These are phyloP conservation scores for Pogonocherus hispidulus DNA, from an alignment of 2,888 invertebrate species.

Conservation along the genomic window DNA sequence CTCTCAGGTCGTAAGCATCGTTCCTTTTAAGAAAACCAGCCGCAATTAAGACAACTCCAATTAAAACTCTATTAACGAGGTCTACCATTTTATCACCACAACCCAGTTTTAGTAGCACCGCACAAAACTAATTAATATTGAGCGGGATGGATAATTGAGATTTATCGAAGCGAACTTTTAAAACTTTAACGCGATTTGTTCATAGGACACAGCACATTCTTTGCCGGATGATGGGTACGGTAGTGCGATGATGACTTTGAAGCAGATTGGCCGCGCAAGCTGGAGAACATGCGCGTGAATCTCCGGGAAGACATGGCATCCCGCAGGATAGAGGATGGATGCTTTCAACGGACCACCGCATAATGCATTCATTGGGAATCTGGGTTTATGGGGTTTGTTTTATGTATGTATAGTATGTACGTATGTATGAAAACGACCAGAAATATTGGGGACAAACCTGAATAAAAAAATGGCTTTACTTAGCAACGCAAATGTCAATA, in stretches of 20 bases:
- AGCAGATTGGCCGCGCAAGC: slow-evolving; percentile 35
- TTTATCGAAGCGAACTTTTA: slow-evolving; percentile 23
- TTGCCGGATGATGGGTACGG: slow-evolving; percentile 31
- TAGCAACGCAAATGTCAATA: too few species aligned
- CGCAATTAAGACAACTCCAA: slow-evolving; percentile 41
- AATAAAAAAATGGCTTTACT: too few species aligned
- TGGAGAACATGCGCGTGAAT: slow-evolving; percentile 45
- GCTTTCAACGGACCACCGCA: slow-evolving; percentile 7
- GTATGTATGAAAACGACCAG: too few species aligned
- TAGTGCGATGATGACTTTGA: slow-evolving; percentile 26
- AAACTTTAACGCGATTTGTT: slow-evolving; percentile 39
- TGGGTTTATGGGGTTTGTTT: background rate
- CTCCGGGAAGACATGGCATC: slow-evolving; percentile 30
- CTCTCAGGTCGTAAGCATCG: slow-evolving; percentile 47
- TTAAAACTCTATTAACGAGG: slow-evolving; percentile 35
- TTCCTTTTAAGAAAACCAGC: slow-evolving; percentile 36
- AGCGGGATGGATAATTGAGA: slow-evolving; percentile 4
- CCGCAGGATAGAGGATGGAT: background rate
- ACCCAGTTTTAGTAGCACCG: slow-evolving; percentile 5
- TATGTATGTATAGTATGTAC: too few species aligned
- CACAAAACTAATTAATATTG: slow-evolving; percentile 5
- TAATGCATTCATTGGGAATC: background rate
- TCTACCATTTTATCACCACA: slow-evolving; percentile 38
- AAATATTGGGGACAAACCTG: too few species aligned
- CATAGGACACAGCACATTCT: slow-evolving; percentile 43